Conservation (phyloP, 2,797 vertebrate species). For the Phyllotis vaccarum region DNA sequence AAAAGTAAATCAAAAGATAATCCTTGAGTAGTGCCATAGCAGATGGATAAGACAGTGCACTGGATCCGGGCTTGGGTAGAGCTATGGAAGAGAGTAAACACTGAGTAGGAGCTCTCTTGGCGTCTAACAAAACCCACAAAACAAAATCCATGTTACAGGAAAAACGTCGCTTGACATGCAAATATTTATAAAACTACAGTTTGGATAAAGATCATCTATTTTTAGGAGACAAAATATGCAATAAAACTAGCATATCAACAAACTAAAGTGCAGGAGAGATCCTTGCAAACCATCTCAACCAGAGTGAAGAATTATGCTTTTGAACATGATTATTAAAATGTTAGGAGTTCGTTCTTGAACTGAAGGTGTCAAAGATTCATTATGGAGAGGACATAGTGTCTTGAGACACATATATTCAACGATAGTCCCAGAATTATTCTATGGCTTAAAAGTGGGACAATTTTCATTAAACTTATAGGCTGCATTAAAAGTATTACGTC, state of each 20-base stretch:
- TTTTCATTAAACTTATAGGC: neutral
- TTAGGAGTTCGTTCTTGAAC: neutral
- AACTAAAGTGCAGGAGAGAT: conserved; percentile 10
- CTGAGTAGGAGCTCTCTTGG: neutral
- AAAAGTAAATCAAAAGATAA: neutral
- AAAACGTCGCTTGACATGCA: conserved; percentile 60
- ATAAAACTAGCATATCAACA: conserved; percentile 46
- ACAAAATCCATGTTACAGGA: conserved; percentile 27
- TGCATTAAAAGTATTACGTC: neutral
- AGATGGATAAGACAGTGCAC: neutral
- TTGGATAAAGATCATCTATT: conserved; percentile 67
- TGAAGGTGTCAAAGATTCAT: conserved; percentile 33
- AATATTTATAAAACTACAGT: conserved; percentile 69
- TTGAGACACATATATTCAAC: neutral
- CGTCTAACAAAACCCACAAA: conserved; percentile 3
- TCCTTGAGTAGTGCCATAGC: neutral
- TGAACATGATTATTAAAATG: conserved; percentile 21
- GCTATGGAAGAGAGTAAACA: neutral
- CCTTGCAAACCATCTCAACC: conserved; percentile 38
- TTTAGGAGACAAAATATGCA: conserved; percentile 69
- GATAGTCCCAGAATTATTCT: neutral
- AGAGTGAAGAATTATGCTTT: conserved; percentile 41
- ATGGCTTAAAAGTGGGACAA: neutral
- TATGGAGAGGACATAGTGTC: neutral
- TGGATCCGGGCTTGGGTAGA: neutral